These are phyloP conservation scores for Mycalesis mineus DNA, from an alignment of 2,888 invertebrate genomes.

Conservation along the genomic window DNA sequence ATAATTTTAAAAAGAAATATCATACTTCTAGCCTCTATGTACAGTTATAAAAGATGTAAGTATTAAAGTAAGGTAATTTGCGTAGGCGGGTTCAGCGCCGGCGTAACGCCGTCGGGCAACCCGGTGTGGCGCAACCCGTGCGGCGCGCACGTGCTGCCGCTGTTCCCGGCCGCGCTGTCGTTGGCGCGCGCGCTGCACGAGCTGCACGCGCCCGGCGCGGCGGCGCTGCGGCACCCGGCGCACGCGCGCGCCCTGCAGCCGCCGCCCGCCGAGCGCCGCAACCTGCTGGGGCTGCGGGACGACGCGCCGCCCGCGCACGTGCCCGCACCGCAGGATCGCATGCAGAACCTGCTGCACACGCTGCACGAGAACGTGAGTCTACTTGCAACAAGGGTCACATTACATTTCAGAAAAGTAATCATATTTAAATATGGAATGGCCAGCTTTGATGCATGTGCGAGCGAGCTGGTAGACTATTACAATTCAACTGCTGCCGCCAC, in stretches of 20 bases:
- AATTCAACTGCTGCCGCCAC: no score
- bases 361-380: conserved; percentile 82
- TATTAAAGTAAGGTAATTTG: no score
- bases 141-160: conserved; percentile 87
- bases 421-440: no score
- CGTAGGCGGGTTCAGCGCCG: conserved; percentile 87
- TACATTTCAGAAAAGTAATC: no score
- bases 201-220: conserved; percentile 85
- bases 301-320: conserved; percentile 61
- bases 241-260: conserved; percentile 85
- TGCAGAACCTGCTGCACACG: conserved; percentile 89
- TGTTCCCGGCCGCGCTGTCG: conserved; percentile 87
- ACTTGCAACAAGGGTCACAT: no score
- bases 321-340: conserved; percentile 84
- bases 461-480: no score
- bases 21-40: no score
- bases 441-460: no score
- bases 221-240: conserved; percentile 80
- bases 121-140: conserved; percentile 92
- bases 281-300: conserved; percentile 82
- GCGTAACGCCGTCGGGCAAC: conserved; percentile 85
- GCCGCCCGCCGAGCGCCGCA: conserved; percentile 86
- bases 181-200: conserved; percentile 89
- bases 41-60: no score
- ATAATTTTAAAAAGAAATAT: no score